Percentiles rank a stretch among this genome's conserved stretches.
phyloP scores from a whole-genome alignment of 2,113 vertebrate genomes.

The Eupsittula cactorum region DNA sequence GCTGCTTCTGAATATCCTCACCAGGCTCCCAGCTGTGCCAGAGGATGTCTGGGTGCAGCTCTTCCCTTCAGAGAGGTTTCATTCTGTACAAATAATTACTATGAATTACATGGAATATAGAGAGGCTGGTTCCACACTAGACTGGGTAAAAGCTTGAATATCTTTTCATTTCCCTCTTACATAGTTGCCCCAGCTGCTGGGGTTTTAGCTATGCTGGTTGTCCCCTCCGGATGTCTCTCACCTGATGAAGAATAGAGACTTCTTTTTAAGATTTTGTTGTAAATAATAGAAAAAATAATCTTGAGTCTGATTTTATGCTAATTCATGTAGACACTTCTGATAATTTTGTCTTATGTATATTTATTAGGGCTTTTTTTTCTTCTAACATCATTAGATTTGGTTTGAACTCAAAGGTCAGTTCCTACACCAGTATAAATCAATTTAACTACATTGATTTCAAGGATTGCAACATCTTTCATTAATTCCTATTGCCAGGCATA shows the following conservation, averaged over 20 bases:
- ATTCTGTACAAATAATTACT: neutral
- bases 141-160: neutral
- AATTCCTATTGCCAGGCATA: constrained; percentile 10
- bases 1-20: neutral
- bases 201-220: neutral
- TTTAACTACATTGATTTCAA: constrained; percentile 54
- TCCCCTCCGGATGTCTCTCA: neutral
- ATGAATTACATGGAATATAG: neutral
- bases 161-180: neutral
- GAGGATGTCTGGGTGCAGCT: neutral
- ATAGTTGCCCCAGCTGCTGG: neutral
- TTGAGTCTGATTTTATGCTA: neutral
- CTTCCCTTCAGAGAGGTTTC: neutral
- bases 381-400: constrained; percentile 29
- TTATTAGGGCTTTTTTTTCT: neutral
- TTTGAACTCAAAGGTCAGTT: constrained; percentile 58
- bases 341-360: constrained; percentile 46
- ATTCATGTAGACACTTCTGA: neutral
- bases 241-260: neutral
- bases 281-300: neutral
- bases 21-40: fast-evolving
- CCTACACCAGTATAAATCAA: constrained; percentile 38
- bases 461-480: constrained; percentile 26
- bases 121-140: neutral
- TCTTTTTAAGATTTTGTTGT: neutral